Evolutionary conservation across 2,113 vertebrate species (phyloP), one percentile per base, ranked within the genome.

Genomic region (Gymnocephalus cernua): DNA sequence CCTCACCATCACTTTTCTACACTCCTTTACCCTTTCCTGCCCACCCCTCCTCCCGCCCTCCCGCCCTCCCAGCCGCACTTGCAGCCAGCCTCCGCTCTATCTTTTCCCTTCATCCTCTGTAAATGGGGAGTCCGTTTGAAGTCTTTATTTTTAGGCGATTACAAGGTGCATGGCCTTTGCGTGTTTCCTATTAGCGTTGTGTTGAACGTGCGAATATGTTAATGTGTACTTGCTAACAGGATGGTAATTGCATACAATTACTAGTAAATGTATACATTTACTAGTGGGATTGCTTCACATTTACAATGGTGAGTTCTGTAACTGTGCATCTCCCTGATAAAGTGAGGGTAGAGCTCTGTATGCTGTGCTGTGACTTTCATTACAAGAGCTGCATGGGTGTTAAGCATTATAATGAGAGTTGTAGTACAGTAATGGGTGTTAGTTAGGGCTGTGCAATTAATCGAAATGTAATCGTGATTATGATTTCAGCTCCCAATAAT

Each of bases 341-440:
- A 80, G 79, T 80, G 77, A 72, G 57, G 73, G 67, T 32, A 76
- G 66, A 85, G 58, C 66, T 75, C 64, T 77, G 51, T 82, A 59
- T 86, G 86, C 57, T 71, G 67, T 48, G 61, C 62, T 77, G 51
- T 65, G 81, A 57, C 79, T 90, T 90, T 84, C 79, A 91, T 89
- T 88, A 87, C 78, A 72, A 86, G 62, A 86, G 77, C 79, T 80
- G 79, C 89, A 80, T 78, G 82, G 89, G 86, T 90, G 85, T 90
- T 90, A 88, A 72, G 83, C 83, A 84, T 86, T 92, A 93, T 92
- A 93, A 92, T 88, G 85, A 91, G 83, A n/a, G 23, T 68, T 81
- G 82, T 83, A 75, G 70, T 68, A 86, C 72, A 75, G 68, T 79
- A 92, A 86, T 83, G 72, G 69, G 25, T 79, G 73, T 81, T 86